Evolutionary conservation across 2,888 invertebrate species (phyloP).

Genomic region (Dexiosoma caninum): DNA sequence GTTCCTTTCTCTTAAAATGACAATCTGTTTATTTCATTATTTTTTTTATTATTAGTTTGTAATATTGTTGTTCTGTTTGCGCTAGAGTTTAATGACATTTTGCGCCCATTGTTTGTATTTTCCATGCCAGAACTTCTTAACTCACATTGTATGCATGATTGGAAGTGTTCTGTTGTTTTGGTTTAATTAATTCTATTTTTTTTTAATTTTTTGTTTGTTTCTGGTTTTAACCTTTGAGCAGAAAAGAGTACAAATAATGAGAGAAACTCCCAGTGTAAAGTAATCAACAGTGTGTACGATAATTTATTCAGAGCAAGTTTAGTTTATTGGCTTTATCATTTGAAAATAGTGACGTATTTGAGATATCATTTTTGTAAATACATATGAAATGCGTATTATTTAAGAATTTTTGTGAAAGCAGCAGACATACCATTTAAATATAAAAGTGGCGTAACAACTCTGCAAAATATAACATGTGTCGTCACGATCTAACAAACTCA

Average conservation of each 20-base stretch:
- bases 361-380: too few relatives aligned
- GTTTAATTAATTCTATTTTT: conserved; percentile 4
- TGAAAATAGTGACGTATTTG: conserved; percentile 44
- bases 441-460: too few relatives aligned
- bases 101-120: conserved; percentile 61
- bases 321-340: conserved; percentile 48
- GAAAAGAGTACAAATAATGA: neutral
- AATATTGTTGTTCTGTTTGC: neutral
- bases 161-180: conserved; percentile 1
- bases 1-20: conserved; percentile 41
- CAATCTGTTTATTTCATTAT: neutral
- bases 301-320: conserved; percentile 40
- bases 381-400: conserved; percentile 3
- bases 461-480: too few relatives aligned
- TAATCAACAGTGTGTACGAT: neutral
- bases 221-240: conserved; percentile 46
- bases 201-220: conserved; percentile 6
- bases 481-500: too few relatives aligned
- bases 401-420: neutral
- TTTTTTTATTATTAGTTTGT: neutral
- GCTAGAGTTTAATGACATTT: conserved; percentile 62
- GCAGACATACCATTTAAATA: too few relatives aligned
- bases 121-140: conserved; percentile 52
- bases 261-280: conserved; percentile 9
- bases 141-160: neutral